Evolutionary conservation across 2,888 invertebrate genomes (phyloP).

Genomic region (Lithophane ornitopus): DNA sequence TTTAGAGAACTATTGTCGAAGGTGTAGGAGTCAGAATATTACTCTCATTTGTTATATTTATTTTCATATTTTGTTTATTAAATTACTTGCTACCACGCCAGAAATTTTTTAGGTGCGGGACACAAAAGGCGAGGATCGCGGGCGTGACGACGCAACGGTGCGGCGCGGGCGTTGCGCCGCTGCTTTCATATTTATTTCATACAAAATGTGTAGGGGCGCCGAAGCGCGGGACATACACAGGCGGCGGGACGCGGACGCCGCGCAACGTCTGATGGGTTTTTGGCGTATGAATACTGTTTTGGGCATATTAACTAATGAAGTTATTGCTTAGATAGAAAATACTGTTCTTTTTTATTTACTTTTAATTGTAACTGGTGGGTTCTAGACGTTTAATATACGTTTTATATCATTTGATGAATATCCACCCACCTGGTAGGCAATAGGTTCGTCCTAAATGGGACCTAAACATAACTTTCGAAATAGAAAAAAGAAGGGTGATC

Average conservation of each 20-base stretch:
- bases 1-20: conserved; percentile 41
- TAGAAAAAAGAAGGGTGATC: background rate
- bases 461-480: background rate
- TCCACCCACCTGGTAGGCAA: background rate
- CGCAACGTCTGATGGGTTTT: background rate
- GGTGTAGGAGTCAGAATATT: conserved; percentile 43
- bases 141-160: too few relatives aligned
- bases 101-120: too few relatives aligned
- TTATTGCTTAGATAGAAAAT: background rate
- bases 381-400: background rate
- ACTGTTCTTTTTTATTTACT: background rate
- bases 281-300: background rate
- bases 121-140: too few relatives aligned
- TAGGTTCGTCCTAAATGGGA: background rate
- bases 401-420: background rate
- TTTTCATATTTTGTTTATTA: conserved; percentile 24
- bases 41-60: conserved; percentile 38
- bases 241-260: too few relatives aligned
- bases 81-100: background rate
- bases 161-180: too few relatives aligned
- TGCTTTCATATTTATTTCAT: too few relatives aligned
- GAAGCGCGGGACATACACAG: too few relatives aligned
- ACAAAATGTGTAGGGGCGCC: too few relatives aligned
- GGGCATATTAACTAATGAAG: background rate
- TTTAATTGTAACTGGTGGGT: background rate